These are phyloP conservation scores for Acanthisitta chloris DNA, from an alignment of 2,113 vertebrate genomes.

Conservation along the genomic window DNA sequence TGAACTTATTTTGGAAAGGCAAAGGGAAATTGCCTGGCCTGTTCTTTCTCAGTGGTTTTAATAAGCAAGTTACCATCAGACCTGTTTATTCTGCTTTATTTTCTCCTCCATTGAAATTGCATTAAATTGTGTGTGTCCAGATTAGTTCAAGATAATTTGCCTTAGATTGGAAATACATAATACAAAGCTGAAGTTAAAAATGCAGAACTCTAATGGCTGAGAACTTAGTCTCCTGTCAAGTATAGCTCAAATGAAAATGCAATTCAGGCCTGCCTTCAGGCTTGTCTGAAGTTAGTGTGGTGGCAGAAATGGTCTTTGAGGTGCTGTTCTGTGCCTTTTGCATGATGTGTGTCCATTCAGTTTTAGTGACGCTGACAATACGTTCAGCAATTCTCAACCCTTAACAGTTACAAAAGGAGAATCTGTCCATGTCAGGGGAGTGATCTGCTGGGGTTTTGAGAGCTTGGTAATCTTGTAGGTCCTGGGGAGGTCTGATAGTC, in stretches of 20 bases:
- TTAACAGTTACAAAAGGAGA: not conserved
- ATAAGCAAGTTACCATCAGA: not conserved
- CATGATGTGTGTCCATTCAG: accelerated
- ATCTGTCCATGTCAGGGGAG: not conserved
- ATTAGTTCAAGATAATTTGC: not conserved
- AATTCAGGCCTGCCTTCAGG: not conserved
- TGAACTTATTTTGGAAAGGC: not conserved
- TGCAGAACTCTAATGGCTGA: accelerated
- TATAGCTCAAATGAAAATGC: not conserved
- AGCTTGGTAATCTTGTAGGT: not conserved
- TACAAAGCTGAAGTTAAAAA: not conserved
- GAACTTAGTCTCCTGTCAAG: not conserved
- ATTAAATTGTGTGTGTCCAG: not conserved
- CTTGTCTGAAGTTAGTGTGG: not conserved
- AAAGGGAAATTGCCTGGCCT: not conserved
- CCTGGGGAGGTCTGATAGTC: not conserved
- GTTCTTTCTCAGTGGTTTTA: not conserved
- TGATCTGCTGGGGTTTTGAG: not conserved
- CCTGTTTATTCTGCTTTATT: not conserved
- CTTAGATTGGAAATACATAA: not conserved
- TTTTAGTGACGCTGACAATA: accelerated
- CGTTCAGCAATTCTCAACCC: not conserved
- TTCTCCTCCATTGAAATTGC: not conserved
- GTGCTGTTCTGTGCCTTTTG: not conserved
- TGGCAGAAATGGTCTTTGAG: not conserved